Evolutionary conservation across 2,888 invertebrate species (phyloP), one percentile per base, ranked within the genome.

Genomic region (Tiliacea aurago): DNA sequence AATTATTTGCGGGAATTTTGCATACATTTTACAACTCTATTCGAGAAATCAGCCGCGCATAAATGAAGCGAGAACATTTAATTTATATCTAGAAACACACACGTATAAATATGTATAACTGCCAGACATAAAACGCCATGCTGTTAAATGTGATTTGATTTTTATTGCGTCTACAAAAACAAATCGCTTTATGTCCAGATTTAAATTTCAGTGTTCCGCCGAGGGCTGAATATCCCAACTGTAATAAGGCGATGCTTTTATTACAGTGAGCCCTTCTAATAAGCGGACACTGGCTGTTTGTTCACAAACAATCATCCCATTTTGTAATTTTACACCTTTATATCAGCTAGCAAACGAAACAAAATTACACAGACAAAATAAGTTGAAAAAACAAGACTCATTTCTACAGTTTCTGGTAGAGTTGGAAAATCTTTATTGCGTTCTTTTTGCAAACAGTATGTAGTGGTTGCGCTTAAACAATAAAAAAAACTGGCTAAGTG

Each of bases 161-260:
- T 94, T 94, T 93, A 95, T 93, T 88, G 89, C 89, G 87, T 86
- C 90, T 92, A 93, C 93, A 93, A 93, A 94, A 93, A 93, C 91
- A 93, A 93, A 94, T 93, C 92, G 92, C 90, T 94, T 94, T 93
- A 94, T 92, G 92, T 91, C 84, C 90, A 90, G 93, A 94, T 94
- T 95, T 93, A 93, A 94, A 95, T 94, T 95, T 92, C 90, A 89
- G 89, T 90, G 88, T 90, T 89, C 89, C 89, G 86, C 87, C 85
- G 89, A 89, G 90, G 90, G 87, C 87, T 87, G 86, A 89, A 88
- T 85, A 87, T 88, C 88, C 90, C 85, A 81, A 86, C 85, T 90
- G 93, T 93, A 94, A 94, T 93, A 94, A 94, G 95, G 94, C 92
- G 89, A 93, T 94, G 95, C 94, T 95, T 95, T 95, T 95, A 95